Percentiles rank a stretch among this genome's conserved stretches.
Evolutionary conservation across 2,888 invertebrate species (phyloP).

Genomic region (Smittia aterrima): DNA sequence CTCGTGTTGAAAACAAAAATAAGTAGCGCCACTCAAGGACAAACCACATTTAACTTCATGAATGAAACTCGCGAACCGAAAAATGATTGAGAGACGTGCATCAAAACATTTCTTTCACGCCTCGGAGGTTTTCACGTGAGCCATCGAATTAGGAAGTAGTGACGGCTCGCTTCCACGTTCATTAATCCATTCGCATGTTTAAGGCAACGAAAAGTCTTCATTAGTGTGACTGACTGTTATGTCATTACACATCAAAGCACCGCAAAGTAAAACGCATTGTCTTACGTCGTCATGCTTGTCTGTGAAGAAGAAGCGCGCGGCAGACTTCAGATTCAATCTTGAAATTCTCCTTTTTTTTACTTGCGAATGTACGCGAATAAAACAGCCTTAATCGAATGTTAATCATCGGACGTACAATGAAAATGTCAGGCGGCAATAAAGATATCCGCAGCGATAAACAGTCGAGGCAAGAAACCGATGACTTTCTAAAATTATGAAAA

Average conservation of each 20-base stretch:
- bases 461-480: background rate
- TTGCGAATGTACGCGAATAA: background rate
- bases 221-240: background rate
- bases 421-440: background rate
- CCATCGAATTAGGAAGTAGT: background rate
- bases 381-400: background rate
- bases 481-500: constrained; percentile 24
- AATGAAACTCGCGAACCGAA: background rate
- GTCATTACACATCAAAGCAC: background rate
- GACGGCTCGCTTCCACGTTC: background rate
- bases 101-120: background rate
- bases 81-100: background rate
- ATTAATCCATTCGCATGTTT: background rate
- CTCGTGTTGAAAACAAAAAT: too few relatives aligned
- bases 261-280: background rate
- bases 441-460: background rate
- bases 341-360: too few relatives aligned
- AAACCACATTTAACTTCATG: constrained; percentile 4
- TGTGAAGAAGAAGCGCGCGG: too few relatives aligned
- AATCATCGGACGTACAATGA: background rate
- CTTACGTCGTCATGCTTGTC: too few relatives aligned
- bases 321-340: too few relatives aligned
- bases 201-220: background rate
- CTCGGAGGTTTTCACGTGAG: background rate
- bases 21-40: constrained; percentile 2